Evolutionary conservation across 2,797 vertebrate species (phyloP).

Genomic region (Meriones psammophilus): DNA sequence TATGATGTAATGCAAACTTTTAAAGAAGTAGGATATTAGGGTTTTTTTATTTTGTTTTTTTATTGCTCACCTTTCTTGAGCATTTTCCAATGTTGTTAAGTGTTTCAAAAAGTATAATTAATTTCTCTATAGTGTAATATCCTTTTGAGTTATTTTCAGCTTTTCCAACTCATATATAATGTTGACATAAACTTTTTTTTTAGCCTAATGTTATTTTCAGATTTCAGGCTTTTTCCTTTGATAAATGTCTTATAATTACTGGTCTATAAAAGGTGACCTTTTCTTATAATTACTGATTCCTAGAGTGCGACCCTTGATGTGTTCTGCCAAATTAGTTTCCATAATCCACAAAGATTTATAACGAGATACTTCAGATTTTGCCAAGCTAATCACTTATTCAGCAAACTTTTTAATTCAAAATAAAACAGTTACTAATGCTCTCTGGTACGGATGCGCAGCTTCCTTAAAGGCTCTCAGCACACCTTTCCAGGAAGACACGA

Average conservation of each 20-base stretch:
- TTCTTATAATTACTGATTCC: conserved; percentile 57
- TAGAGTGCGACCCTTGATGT: conserved; percentile 31
- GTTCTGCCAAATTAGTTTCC: conserved; percentile 45
- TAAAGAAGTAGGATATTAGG: neutral
- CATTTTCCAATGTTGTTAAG: conserved; percentile 58
- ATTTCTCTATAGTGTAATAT: conserved; percentile 33
- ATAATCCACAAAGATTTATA: conserved; percentile 58
- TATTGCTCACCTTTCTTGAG: conserved; percentile 28
- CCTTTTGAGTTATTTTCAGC: conserved; percentile 32
- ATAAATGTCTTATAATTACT: conserved; percentile 61
- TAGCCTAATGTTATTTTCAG: conserved; percentile 15
- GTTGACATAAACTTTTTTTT: conserved; percentile 55
- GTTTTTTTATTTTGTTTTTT: neutral
- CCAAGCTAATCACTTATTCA: conserved; percentile 24
- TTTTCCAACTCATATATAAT: conserved; percentile 55
- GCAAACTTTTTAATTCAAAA: conserved; percentile 26
- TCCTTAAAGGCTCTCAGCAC: neutral
- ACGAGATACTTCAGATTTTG: conserved; percentile 34
- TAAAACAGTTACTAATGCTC: neutral
- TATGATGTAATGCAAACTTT: neutral
- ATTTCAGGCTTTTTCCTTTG: conserved; percentile 48
- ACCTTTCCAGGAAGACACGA: neutral
- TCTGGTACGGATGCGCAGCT: neutral
- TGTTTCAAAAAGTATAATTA: conserved; percentile 13
- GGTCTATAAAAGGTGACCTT: neutral